Conservation (phyloP, 2,797 vertebrate genomes). For the Muscicapa comitata region DNA sequence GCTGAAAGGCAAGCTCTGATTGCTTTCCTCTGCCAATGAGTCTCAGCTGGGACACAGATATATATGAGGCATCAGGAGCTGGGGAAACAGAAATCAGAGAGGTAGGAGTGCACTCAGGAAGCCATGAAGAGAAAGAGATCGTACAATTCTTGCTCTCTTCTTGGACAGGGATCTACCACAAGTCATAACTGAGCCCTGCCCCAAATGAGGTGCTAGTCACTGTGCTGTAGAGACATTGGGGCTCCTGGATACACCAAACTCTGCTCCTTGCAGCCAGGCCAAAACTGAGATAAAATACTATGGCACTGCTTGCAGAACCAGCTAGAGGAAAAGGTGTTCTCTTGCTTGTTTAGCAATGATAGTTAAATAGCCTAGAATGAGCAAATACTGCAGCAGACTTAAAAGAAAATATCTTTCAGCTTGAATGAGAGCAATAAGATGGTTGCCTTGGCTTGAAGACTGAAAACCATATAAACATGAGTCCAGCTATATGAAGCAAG, state of each 20-base stretch:
- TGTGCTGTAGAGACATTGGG: background rate
- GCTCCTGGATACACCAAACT: background rate
- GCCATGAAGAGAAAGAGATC: background rate
- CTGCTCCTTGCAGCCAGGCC: background rate
- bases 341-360: background rate
- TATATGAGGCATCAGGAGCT: background rate
- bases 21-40: background rate
- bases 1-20: background rate
- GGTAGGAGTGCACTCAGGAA: background rate
- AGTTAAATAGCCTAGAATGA: background rate
- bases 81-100: background rate
- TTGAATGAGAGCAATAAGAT: background rate
- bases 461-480: background rate
- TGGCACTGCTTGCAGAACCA: background rate
- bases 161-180: background rate
- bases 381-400: background rate
- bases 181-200: background rate
- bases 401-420: background rate
- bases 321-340: background rate
- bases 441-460: background rate
- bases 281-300: background rate
- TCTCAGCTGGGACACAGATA: background rate
- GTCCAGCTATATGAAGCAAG: background rate
- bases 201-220: background rate
- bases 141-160: background rate